Percentiles rank a stretch among this genome's conserved stretches.
phyloP scores from a whole-genome alignment of 2,888 invertebrate genomes.

The Monoplex corrugatus region DNA sequence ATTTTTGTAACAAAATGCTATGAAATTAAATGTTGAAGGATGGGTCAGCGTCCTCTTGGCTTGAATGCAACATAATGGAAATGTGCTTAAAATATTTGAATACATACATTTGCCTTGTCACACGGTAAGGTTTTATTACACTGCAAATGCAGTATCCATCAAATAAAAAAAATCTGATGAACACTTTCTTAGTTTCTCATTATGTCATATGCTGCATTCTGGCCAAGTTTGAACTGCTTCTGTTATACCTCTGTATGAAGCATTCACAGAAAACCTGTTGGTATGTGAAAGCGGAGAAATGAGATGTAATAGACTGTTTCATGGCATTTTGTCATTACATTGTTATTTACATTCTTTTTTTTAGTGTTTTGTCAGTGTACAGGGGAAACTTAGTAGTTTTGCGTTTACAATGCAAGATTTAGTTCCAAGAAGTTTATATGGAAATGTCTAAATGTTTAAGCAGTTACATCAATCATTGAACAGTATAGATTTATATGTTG shows the following conservation, averaged over 20 bases:
- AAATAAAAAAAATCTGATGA: not conserved
- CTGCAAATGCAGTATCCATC: too few species aligned
- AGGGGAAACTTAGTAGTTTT: too few species aligned
- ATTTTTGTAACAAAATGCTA: not conserved
- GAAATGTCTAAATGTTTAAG: too few species aligned
- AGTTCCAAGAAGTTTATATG: too few species aligned
- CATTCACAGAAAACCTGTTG: conserved; percentile 39
- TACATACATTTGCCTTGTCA: too few species aligned
- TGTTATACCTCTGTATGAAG: conserved; percentile 22
- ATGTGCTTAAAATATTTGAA: too few species aligned
- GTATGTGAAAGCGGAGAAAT: conserved; percentile 35
- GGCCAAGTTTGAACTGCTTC: not conserved
- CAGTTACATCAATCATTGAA: too few species aligned
- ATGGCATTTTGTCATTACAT: conserved; percentile 26
- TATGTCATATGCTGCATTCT: not conserved
- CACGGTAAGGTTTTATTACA: too few species aligned
- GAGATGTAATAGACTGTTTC: conserved; percentile 11
- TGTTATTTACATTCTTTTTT: too few species aligned
- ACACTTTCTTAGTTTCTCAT: not conserved
- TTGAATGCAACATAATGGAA: not conserved
- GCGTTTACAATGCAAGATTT: too few species aligned
- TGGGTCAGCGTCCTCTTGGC: not conserved
- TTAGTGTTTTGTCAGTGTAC: too few species aligned
- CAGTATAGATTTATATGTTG: too few species aligned
- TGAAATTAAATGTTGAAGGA: not conserved